phyloP scores from a whole-genome alignment of 2,113 vertebrate species.

The Tetrao urogallus region DNA sequence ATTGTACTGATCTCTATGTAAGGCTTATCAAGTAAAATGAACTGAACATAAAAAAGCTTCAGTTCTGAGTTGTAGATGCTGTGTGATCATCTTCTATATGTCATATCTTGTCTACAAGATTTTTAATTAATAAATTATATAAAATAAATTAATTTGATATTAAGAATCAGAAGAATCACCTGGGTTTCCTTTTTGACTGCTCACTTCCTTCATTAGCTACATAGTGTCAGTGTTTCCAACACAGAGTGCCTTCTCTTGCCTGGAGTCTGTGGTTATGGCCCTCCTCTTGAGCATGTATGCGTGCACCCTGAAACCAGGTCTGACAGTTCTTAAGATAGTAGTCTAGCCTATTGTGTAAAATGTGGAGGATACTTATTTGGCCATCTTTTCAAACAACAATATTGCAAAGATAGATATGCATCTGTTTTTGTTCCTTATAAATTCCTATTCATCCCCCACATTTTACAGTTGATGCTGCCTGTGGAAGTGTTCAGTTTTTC shows the following conservation, averaged over 20 bases:
- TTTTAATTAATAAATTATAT: no score
- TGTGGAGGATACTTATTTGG: background rate
- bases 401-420: background rate
- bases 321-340: background rate
- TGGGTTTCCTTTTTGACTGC: background rate
- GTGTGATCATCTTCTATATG: background rate
- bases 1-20: background rate
- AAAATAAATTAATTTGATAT: background rate
- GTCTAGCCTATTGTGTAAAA: background rate
- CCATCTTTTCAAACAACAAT: background rate
- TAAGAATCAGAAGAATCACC: background rate
- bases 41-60: background rate
- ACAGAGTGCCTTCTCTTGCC: background rate
- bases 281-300: background rate
- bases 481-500: background rate
- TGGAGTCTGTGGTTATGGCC: background rate
- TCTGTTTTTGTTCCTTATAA: background rate
- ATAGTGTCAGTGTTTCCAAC: background rate
- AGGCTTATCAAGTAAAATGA: background rate
- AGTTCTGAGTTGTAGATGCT: background rate
- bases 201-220: background rate
- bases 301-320: background rate
- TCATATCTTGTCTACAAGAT: background rate
- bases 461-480: background rate
- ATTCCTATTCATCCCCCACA: fast-evolving